Conservation (phyloP, 2,888 invertebrate genomes). For the Diadromus collaris region DNA sequence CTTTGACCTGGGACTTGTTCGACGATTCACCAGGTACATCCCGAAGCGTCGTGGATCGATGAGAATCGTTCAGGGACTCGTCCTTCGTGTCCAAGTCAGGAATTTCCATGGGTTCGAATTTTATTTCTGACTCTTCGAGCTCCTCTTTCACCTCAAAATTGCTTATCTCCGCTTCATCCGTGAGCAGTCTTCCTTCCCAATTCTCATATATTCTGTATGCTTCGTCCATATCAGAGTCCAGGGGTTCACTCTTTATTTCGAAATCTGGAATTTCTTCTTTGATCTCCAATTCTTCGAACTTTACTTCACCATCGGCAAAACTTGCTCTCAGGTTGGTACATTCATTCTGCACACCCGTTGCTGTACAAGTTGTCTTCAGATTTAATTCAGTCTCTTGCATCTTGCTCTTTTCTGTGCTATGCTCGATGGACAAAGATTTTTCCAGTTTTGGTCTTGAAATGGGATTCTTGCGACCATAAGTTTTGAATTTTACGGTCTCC, state of each 20-base stretch:
- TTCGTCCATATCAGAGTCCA: background rate
- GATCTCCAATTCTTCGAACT: background rate
- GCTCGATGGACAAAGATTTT: background rate
- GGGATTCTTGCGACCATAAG: background rate
- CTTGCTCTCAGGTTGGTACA: background rate
- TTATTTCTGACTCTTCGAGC: background rate
- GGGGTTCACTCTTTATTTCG: background rate
- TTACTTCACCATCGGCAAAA: background rate
- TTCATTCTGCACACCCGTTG: background rate
- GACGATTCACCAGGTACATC: background rate
- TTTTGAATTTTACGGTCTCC: background rate
- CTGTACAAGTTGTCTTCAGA: background rate
- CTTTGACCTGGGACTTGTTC: background rate
- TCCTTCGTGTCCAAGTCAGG: conserved; percentile 3
- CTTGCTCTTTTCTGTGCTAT: background rate
- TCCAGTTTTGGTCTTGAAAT: background rate
- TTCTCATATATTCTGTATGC: background rate
- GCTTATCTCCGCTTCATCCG: background rate
- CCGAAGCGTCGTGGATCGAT: background rate
- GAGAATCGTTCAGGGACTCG: background rate
- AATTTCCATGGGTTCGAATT: conserved; percentile 29
- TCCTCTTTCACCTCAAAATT: conserved; percentile 2
- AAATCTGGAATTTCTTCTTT: background rate
- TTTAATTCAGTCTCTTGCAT: background rate
- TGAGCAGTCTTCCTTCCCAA: too few relatives aligned